Evolutionary conservation across 2,797 vertebrate species (phyloP).

Genomic region (Labroides dimidiatus): DNA sequence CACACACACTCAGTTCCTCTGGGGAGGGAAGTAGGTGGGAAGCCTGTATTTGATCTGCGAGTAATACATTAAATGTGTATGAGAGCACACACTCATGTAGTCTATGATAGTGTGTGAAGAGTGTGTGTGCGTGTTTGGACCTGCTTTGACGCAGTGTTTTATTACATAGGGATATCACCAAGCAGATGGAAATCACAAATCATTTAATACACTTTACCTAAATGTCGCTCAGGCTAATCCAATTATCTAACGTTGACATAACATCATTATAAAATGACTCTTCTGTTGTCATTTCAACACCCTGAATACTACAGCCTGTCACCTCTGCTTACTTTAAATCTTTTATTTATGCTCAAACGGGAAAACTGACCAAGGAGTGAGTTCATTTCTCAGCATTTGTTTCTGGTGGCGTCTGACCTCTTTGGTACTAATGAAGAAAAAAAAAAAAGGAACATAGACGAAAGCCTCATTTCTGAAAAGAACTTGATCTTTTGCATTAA

Average conservation of each 20-base stretch:
- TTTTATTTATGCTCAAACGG: too few relatives aligned
- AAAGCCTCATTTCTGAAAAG: neutral
- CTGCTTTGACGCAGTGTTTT: constrained; percentile 20
- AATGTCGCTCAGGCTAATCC: constrained; percentile 45
- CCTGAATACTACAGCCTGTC: constrained; percentile 1
- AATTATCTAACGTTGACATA: constrained; percentile 34
- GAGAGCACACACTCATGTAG: constrained; percentile 45
- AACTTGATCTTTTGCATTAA: neutral
- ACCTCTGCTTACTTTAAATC: constrained; percentile 1
- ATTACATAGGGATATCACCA: constrained; percentile 39
- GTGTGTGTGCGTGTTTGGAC: constrained; percentile 29
- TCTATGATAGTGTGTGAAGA: constrained; percentile 18
- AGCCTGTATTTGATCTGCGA: constrained; percentile 71
- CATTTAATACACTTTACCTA: constrained; percentile 47
- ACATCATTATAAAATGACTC: constrained; percentile 43
- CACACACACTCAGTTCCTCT: constrained; percentile 58
- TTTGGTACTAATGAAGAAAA: too few relatives aligned
- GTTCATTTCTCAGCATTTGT: neutral
- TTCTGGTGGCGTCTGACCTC: neutral
- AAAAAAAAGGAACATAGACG: neutral
- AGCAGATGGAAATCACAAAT: constrained; percentile 58
- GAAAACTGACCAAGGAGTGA: neutral
- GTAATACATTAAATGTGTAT: constrained; percentile 71
- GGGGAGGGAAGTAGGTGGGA: constrained; percentile 66
- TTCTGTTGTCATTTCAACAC: constrained; percentile 20